Base-by-base conservation (phyloP, 1,140 invertebrate genomes). In the Megathymus violae region DNA sequence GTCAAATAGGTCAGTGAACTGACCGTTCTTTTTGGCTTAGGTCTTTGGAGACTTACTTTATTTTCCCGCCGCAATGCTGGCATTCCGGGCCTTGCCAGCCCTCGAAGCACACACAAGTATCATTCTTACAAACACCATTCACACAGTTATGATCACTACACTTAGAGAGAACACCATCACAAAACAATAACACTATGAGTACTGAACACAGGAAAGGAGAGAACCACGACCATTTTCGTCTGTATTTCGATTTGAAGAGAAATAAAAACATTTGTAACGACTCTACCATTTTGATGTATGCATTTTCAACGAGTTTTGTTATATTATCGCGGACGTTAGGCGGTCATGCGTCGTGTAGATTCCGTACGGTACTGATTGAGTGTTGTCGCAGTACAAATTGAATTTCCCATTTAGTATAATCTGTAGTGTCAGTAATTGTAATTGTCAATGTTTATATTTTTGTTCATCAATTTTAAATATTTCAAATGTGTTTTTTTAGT, bases 61-160 rank as follows among this genome's bases (percentile, higher is more conserved):
- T 95, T 95, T 98, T 97, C 62, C 97, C 97, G 54, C 95, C 95
- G 92, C 97, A 98, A 86, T 95, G 96, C 86, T 98, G 96, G 92
- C 97, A 98, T 67, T 94, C 94, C 15, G 94, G 90, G 41, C 97
- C 97, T 87, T 96, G 95, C 97, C 97, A 98, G 47, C 97, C 97
- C 82, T 96, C 95, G 79, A 94, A 93, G 92, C 97, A 98, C 52
- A 96, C 89, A 93, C 97, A 98, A 77, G 93, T 96, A 75, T 94
- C 96, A 92, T 97, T 97, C 81, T 94, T 93, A 93, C 97, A 98
- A 48, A 80, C 80, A 82, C 85, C 83, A 71, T 89, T 88, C 65
- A 88, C 60, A 83, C 89, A 90, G 75, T 85, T 88, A 78, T 85
- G 80, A 64, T 92, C 90, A 76, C 85, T 88, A 89, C 92, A 93